Base-by-base conservation (phyloP, 1,140 invertebrate genomes). In the Maniola jurtina region DNA sequence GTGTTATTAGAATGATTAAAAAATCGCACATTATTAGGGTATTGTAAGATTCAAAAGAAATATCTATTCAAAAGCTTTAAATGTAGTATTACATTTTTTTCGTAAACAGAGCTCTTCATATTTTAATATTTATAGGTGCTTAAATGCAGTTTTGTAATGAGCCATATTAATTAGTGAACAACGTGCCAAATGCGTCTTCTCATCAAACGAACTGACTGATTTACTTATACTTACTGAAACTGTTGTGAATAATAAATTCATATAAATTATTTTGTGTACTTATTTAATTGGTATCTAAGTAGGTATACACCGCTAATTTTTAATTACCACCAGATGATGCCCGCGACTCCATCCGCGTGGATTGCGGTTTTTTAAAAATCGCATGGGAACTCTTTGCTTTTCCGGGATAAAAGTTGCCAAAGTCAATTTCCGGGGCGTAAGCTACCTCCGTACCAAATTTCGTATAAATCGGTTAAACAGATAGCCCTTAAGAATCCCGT, bases 111-210 rank as follows among this genome's bases (percentile, higher is more conserved):
- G 59, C 45, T 61, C 59, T 48, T 42, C 40, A 59, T 59, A 61
- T 36, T 45, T 0, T 47, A 61, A 50, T 61, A 45, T 50, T 61
- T 61, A 45, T 50, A 34, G 42, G 16, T 61, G 57, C 61, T 68
- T 50, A 64, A 55, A 64, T 68, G 66, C 61, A 68, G 61, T 72
- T 65, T 69, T 73, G 47, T 67, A 70, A 66, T 72, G 61, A 84
- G 88, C 88, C 89, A 92, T 92, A 90, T 83, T 86, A 83, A 79
- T 79, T 83, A 84, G 84, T 82, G 79, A 89, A 87, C 76, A 86
- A 90, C 84, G 89, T 91, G 90, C 90, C 90, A 91, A 91, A 91
- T 87, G 87, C 77, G 79, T 89, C 75, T 88, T 81, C 81, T 86
- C 81, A 89, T 89, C 84, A 85, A 84, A 90, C 86, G 83, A 88